Evolutionary conservation across 2,797 vertebrate species (phyloP).

Genomic region (Cichlasoma orientale): DNA sequence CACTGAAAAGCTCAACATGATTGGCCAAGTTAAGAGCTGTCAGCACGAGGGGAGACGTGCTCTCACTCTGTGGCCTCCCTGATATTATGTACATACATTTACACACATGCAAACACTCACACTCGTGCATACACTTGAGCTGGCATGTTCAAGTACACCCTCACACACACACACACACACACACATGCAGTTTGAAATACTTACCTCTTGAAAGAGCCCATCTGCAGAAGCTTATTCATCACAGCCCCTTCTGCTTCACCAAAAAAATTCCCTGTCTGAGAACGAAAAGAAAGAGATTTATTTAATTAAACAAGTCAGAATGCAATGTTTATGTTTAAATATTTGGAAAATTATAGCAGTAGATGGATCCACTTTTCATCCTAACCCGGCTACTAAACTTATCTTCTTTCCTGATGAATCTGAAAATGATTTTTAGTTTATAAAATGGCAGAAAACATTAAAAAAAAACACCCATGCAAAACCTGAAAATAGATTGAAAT

Average conservation of each 20-base stretch:
- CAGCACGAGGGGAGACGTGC: constrained; percentile 64
- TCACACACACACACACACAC: neutral
- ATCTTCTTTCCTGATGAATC: neutral
- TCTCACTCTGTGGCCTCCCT: constrained; percentile 57
- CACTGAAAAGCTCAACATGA: constrained; percentile 68
- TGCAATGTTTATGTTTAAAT: neutral
- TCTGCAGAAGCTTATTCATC: constrained; percentile 94
- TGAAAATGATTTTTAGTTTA: neutral
- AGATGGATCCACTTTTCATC: neutral
- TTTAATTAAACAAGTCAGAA: constrained; percentile 5
- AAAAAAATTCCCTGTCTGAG: constrained; percentile 94
- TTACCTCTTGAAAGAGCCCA: constrained; percentile 98
- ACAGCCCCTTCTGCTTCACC: constrained; percentile 95
- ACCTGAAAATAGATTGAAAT: neutral
- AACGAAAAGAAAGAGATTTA: constrained; percentile 22
- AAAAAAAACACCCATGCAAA: neutral
- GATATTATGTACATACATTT: constrained; percentile 52
- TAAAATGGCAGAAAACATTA: neutral
- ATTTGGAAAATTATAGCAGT: neutral
- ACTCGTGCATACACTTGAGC: neutral
- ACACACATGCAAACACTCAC: constrained; percentile 1
- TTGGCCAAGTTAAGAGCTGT: constrained; percentile 72
- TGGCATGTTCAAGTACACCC: neutral
- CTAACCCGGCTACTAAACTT: neutral
- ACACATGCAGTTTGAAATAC: constrained; percentile 40